These are phyloP conservation scores for Pristionchus pacificus DNA, from an alignment of 1,140 invertebrate genomes.

Conservation along the genomic window DNA sequence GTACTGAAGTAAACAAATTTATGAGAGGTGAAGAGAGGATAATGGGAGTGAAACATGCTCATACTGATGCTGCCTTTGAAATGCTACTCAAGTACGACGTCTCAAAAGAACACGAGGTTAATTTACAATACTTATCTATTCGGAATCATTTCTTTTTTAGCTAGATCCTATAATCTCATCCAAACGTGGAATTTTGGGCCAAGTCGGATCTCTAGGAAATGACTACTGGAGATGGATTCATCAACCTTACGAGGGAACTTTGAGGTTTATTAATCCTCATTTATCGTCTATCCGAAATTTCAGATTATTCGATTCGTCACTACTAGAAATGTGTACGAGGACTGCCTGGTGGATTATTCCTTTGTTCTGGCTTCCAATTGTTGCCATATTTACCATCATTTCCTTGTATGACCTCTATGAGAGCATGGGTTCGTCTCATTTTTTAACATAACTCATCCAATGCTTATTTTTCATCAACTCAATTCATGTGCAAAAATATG, in stretches of 20 bases:
- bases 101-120: slow-evolving; percentile 48
- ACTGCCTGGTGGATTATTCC: slow-evolving; percentile 60
- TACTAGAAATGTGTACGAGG: slow-evolving; percentile 58
- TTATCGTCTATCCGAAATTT: too few species aligned
- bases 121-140: slow-evolving; percentile 13
- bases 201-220: slow-evolving; percentile 58
- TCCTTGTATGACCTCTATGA: slow-evolving; percentile 34
- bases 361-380: slow-evolving; percentile 59
- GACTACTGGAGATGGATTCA: slow-evolving; percentile 62
- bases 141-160: slow-evolving; percentile 28
- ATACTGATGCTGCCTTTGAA: slow-evolving; percentile 57
- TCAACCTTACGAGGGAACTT: slow-evolving; percentile 58
- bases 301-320: slow-evolving; percentile 57
- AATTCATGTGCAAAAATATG: too few species aligned
- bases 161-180: slow-evolving; percentile 59
- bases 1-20: slow-evolving; percentile 52
- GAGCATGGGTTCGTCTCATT: too few species aligned
- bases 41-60: slow-evolving; percentile 55
- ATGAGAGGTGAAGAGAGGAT: slow-evolving; percentile 51
- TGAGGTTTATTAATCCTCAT: too few species aligned
- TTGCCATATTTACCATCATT: slow-evolving; percentile 41
- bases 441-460: too few species aligned
- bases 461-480: too few species aligned
- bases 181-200: slow-evolving; percentile 57
- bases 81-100: slow-evolving; percentile 59